Evolutionary conservation across 1,140 invertebrate species (phyloP), one percentile per base, ranked within the genome.

Genomic region (Prorops nasuta): DNA sequence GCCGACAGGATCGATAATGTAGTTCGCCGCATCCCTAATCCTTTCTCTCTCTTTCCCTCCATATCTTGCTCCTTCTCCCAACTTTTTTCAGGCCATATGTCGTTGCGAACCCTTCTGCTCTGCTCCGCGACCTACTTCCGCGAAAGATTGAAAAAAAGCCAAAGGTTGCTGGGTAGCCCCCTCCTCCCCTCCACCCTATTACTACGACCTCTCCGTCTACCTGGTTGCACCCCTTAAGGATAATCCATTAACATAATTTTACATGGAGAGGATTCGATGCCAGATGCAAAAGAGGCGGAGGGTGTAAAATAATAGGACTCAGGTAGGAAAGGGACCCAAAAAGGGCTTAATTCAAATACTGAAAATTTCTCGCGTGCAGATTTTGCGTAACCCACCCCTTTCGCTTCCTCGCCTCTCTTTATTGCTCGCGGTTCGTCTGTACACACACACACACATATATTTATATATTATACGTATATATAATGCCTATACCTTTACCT

Each of bases 241-340:
- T 78, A 76, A 78, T 76, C 76, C 72, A 78, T 78, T 78, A 78
- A 78, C 76, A 78, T 78, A 78, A 78, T 78, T 78, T 77, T 72
- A 74, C 71, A 76, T 76, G 68, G 71, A 67, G 64, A 58, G 56
- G 56, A 56, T 63, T 67, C 62, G 53, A 41, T 50, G 65, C 68
- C 74, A 76, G 74, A 76, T 77, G 75, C 73, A 76, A 77, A 76
- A 71, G 64, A 74, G 72, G 64, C 62, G 58, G 60, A 62, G 54
- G 49, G 47, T 56, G 40, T 53, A 68, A 74, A 71, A 70, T 74
- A 77, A 76, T 67, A 45, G 63, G 48, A 28, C 42, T 6, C 62
- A 64, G 62, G 62, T 64, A 64, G 47, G 55, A 39, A 31, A 32
- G 44, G 20, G 28, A 17, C 17, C 17, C 19, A n/a, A 15, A 36